A percentile compares a stretch with the other conserved stretches of the same genome.
These are phyloP conservation scores for Euzophera pinguis DNA, from an alignment of 2,888 invertebrate species.

Conservation along the genomic window DNA sequence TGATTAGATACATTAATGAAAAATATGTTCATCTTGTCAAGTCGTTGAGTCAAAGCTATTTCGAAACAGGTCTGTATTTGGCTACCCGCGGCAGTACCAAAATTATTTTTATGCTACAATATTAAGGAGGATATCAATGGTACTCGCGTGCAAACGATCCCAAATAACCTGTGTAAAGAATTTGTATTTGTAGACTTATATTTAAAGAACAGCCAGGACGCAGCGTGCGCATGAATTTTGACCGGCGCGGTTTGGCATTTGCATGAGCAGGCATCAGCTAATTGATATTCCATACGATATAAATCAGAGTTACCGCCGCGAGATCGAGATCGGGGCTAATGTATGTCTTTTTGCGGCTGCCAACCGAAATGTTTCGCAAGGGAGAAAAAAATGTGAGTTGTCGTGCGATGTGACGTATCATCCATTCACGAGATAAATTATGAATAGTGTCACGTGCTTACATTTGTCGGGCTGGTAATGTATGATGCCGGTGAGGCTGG, in stretches of 20 bases:
- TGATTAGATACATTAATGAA: no score
- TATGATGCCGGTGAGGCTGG: constrained; percentile 28
- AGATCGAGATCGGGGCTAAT: constrained; percentile 33
- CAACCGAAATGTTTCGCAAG: constrained; percentile 17
- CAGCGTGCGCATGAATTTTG: constrained; percentile 52
- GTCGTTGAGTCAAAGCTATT: no score
- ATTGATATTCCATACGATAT: constrained; percentile 64
- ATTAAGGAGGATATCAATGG: no score
- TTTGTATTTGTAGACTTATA: constrained; percentile 39
- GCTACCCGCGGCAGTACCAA: no score
- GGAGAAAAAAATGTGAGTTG: constrained; percentile 25
- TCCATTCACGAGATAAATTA: constrained; percentile 42
- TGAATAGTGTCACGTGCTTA: constrained; percentile 55
- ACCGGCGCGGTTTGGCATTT: constrained; percentile 53
- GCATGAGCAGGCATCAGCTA: constrained; percentile 57
- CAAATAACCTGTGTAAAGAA: no score
- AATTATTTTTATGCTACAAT: no score
- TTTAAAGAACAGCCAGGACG: constrained; percentile 31
- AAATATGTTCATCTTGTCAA: no score
- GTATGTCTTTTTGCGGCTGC: constrained; percentile 25
- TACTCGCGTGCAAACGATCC: no score
- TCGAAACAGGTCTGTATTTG: no score
- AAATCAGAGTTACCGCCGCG: constrained; percentile 48
- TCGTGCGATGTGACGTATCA: constrained; percentile 34
- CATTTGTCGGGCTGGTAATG: constrained; percentile 48